Percentiles rank a stretch among this genome's conserved stretches.
phyloP scores from a whole-genome alignment of 2,888 invertebrate species.

The Eustalomyia histrio region DNA sequence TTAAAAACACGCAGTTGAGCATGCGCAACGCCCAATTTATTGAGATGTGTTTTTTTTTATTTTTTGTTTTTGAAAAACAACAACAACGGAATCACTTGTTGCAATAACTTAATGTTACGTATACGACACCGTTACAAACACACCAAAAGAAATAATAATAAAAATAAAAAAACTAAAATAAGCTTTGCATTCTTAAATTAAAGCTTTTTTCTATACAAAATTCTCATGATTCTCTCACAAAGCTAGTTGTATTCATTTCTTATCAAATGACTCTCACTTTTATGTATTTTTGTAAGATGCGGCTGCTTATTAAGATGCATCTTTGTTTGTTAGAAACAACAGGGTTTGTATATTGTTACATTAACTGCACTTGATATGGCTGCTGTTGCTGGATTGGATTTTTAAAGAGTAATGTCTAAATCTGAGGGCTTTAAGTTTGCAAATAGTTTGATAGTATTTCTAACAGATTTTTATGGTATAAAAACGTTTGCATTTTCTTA shows the following conservation, averaged over 20 bases:
- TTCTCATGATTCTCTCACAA: conserved; percentile 33
- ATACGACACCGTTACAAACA: conserved; percentile 46
- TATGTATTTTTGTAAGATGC: conserved; percentile 21
- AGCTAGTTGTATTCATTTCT: conserved; percentile 7
- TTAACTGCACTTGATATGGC: conserved; percentile 51
- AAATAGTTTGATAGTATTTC: conserved; percentile 47
- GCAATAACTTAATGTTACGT: conserved; percentile 49
- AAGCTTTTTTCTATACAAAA: conserved; percentile 28
- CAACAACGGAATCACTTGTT: conserved; percentile 48
- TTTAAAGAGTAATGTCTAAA: conserved; percentile 54
- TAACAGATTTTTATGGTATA: conserved; percentile 70
- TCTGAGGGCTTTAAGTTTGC: conserved; percentile 61
- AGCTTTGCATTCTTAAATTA: conserved; percentile 29
- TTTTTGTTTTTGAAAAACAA: conserved; percentile 19
- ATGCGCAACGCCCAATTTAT: conserved; percentile 76
- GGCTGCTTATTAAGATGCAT: conserved; percentile 29
- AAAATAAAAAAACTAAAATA: not conserved
- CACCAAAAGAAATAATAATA: too few species aligned
- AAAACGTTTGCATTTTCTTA: conserved; percentile 72
- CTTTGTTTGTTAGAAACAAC: conserved; percentile 18
- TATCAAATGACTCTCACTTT: conserved; percentile 37
- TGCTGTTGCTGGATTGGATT: conserved; percentile 37
- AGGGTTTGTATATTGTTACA: conserved; percentile 37
- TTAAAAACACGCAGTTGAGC: conserved; percentile 64
- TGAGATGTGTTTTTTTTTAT: conserved; percentile 5